phyloP scores from a whole-genome alignment of 2,113 vertebrate species.

The Brevimyrus niger region DNA sequence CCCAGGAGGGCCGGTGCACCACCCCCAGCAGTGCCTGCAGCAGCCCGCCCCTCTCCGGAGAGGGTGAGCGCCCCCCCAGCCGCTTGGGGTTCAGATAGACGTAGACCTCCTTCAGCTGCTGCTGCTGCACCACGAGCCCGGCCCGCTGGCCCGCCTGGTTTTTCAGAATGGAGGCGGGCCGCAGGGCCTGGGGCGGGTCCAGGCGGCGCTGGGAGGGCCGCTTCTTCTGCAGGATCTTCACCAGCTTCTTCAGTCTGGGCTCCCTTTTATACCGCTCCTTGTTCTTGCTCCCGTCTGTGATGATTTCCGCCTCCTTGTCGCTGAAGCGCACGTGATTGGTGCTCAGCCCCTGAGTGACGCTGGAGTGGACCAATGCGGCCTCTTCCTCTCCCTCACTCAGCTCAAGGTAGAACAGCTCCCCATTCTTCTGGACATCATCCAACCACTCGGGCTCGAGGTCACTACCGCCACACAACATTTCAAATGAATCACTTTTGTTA shows the following conservation, averaged over 20 bases:
- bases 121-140: constrained; percentile 57
- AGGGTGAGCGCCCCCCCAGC: constrained; percentile 46
- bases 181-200: constrained; percentile 40
- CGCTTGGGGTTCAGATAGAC: constrained; percentile 88
- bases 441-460: constrained; percentile 91
- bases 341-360: constrained; percentile 48
- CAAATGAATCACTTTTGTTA: neutral
- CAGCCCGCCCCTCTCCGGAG: constrained; percentile 60
- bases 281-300: constrained; percentile 60
- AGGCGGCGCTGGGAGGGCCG: constrained; percentile 53
- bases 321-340: constrained; percentile 85
- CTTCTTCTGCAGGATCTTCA: constrained; percentile 75
- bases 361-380: constrained; percentile 53
- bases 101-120: constrained; percentile 73
- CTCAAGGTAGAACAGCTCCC: constrained; percentile 93
- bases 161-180: constrained; percentile 81
- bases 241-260: constrained; percentile 67
- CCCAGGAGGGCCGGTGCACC: constrained; percentile 71
- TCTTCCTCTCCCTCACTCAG: constrained; percentile 87
- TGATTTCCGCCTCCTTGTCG: constrained; percentile 81
- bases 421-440: constrained; percentile 84
- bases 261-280: constrained; percentile 60
- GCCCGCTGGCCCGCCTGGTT: constrained; percentile 61
- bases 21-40: constrained; percentile 83
- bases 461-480: constrained; percentile 48